Conservation (phyloP, 2,888 invertebrate species). For the Campoplex nolae region DNA sequence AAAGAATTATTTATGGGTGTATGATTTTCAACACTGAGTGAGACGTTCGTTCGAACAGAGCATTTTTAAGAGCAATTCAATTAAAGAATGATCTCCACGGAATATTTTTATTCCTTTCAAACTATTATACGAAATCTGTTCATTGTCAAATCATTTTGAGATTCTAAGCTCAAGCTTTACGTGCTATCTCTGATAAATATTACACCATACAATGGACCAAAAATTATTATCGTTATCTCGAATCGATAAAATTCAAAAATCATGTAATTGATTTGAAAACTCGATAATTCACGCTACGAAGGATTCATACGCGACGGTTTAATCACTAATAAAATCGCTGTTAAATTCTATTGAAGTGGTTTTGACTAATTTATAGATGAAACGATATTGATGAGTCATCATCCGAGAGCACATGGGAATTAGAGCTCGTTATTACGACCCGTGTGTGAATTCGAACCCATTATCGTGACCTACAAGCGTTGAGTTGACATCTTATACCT, state of each 20-base stretch:
- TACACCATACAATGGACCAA: not conserved
- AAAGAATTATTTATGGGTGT: not conserved
- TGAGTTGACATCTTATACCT: not conserved
- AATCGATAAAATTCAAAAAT: not conserved
- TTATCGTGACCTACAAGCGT: constrained; percentile 3
- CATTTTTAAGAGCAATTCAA: not conserved
- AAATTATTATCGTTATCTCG: not conserved
- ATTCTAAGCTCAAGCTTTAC: not conserved
- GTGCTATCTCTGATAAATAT: not conserved
- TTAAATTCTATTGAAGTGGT: not conserved
- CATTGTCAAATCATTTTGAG: not conserved
- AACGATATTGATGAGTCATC: constrained; percentile 1
- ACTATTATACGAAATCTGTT: not conserved
- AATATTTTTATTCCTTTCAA: not conserved
- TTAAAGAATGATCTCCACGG: not conserved
- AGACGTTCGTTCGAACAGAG: not conserved
- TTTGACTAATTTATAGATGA: not conserved
- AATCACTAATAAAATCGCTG: not conserved
- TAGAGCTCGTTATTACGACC: not conserved
- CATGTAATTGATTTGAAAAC: not conserved
- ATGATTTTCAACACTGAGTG: not conserved
- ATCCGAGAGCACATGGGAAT: not conserved
- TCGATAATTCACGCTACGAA: not conserved
- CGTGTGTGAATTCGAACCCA: not conserved
- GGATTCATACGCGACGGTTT: not conserved